These are phyloP conservation scores for Oryzias dopingdopingensis DNA, from an alignment of 2,797 vertebrate species.

Conservation along the genomic window DNA sequence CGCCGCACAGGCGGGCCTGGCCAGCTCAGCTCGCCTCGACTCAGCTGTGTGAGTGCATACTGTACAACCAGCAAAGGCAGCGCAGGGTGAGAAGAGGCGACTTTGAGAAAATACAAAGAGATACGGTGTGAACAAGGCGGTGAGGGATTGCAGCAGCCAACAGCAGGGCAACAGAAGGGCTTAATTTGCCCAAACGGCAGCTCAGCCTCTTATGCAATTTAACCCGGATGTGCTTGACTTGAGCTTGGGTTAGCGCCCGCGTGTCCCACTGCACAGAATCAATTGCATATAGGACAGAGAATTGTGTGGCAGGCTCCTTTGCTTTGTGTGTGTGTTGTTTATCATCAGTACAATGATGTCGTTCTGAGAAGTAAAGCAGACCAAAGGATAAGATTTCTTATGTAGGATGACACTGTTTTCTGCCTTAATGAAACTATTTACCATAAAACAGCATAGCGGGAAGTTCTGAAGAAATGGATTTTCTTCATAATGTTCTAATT, in stretches of 20 bases:
- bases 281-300: slow-evolving; percentile 53
- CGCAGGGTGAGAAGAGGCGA: slow-evolving; percentile 12
- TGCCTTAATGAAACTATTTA: too few relatives aligned
- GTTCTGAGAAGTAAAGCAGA: slow-evolving; percentile 8
- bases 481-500: too few relatives aligned
- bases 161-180: slow-evolving; percentile 55
- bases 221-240: slow-evolving; percentile 63
- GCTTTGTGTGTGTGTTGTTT: slow-evolving; percentile 29
- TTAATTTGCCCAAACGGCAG: slow-evolving; percentile 66
- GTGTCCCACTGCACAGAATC: slow-evolving; percentile 54
- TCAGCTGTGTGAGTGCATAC: slow-evolving; percentile 54
- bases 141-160: slow-evolving; percentile 55
- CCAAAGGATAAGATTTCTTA: neutral
- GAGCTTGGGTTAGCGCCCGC: slow-evolving; percentile 43
- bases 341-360: slow-evolving; percentile 24
- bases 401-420: too few relatives aligned
- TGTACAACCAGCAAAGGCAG: slow-evolving; percentile 42
- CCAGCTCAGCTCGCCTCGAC: slow-evolving; percentile 59
- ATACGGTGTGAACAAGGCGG: slow-evolving; percentile 47
- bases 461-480: too few relatives aligned
- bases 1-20: slow-evolving; percentile 63
- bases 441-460: too few relatives aligned
- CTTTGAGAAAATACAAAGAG: slow-evolving; percentile 32
- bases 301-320: slow-evolving; percentile 44
- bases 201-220: slow-evolving; percentile 72